These are phyloP conservation scores for Cataglyphis rosenhaueri DNA, from an alignment of 2,888 invertebrate species.

Conservation along the genomic window DNA sequence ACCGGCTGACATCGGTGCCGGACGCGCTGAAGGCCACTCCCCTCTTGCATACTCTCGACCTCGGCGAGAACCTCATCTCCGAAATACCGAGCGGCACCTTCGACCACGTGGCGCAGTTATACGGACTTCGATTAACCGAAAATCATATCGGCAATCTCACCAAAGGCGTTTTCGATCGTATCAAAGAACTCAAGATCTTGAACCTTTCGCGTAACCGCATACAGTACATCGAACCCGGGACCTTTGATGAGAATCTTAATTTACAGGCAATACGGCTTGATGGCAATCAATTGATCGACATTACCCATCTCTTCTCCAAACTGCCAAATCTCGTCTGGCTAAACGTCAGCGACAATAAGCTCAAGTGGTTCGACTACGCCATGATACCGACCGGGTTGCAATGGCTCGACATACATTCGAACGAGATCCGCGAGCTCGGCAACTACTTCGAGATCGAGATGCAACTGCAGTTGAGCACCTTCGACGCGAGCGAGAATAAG, in stretches of 20 bases:
- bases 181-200: slow-evolving; percentile 92
- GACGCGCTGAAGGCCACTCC: slow-evolving; percentile 91
- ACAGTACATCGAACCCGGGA: slow-evolving; percentile 91
- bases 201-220: slow-evolving; percentile 94
- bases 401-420: slow-evolving; percentile 94
- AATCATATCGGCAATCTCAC: slow-evolving; percentile 93
- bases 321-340: slow-evolving; percentile 94
- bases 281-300: slow-evolving; percentile 92
- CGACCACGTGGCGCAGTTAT: slow-evolving; percentile 92
- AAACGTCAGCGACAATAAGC: slow-evolving; percentile 94
- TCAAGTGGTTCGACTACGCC: slow-evolving; percentile 94
- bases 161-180: slow-evolving; percentile 92
- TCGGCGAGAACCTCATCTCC: slow-evolving; percentile 94
- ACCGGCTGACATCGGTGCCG: slow-evolving; percentile 92
- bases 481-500: slow-evolving; percentile 93
- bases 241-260: slow-evolving; percentile 92
- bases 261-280: slow-evolving; percentile 93
- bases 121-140: slow-evolving; percentile 93
- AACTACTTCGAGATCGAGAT: slow-evolving; percentile 95
- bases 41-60: slow-evolving; percentile 92
- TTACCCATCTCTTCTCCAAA: slow-evolving; percentile 92
- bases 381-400: slow-evolving; percentile 94
- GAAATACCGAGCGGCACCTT: slow-evolving; percentile 93
- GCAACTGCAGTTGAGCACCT: slow-evolving; percentile 91
- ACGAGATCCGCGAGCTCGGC: slow-evolving; percentile 93